Percentiles rank a stretch among this genome's conserved stretches.
Evolutionary conservation across 1,140 invertebrate genomes (phyloP).

Genomic region (Philaenus spumarius): DNA sequence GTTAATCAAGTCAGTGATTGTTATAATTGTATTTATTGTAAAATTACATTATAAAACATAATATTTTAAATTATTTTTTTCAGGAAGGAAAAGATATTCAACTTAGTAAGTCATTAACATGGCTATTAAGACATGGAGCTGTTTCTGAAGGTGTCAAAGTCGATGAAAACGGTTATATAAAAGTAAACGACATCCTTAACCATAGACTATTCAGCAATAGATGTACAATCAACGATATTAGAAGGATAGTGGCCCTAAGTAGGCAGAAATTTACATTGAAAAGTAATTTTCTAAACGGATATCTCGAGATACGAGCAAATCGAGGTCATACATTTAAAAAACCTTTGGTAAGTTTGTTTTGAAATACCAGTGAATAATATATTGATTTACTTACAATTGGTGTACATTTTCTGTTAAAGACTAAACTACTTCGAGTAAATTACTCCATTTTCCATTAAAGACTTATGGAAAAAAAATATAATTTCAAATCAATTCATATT

Average conservation of each 20-base stretch:
- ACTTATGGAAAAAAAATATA: too few relatives aligned
- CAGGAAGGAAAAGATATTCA: background rate
- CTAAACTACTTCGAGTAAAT: too few relatives aligned
- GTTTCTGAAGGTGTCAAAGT: background rate
- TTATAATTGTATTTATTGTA: too few relatives aligned
- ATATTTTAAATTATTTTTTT: background rate
- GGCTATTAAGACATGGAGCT: conserved; percentile 2
- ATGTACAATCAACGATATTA: background rate
- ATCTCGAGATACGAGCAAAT: conserved; percentile 5
- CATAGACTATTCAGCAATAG: background rate
- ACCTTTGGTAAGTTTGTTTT: too few relatives aligned
- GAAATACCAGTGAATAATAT: too few relatives aligned
- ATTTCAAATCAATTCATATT: too few relatives aligned
- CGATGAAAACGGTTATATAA: background rate
- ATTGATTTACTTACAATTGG: too few relatives aligned
- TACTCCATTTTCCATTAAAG: too few relatives aligned
- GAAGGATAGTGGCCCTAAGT: background rate
- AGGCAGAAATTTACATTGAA: background rate
- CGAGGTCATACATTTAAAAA: background rate
- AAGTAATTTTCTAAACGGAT: background rate
- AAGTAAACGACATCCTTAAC: background rate
- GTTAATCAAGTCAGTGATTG: too few relatives aligned
- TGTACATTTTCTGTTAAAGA: too few relatives aligned
- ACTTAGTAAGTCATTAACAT: background rate
- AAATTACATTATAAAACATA: background rate